Conservation (phyloP, 2,113 vertebrate species). For the Bos indicus region DNA sequence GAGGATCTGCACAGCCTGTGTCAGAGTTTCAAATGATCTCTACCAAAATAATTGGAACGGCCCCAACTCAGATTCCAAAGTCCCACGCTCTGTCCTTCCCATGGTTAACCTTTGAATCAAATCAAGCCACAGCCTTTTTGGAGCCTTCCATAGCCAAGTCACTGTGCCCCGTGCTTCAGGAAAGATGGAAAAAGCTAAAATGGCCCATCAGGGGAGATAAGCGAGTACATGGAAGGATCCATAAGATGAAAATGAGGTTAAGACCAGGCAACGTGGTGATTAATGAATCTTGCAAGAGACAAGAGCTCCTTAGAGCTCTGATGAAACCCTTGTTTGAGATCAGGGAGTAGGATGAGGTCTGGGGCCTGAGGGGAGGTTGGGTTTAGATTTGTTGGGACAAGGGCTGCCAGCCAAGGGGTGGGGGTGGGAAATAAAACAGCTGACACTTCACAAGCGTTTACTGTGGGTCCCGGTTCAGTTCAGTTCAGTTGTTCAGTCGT, state of each 20-base stretch:
- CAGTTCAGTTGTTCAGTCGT: background rate
- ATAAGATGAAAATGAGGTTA: background rate
- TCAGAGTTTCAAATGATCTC: background rate
- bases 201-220: background rate
- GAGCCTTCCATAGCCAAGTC: background rate
- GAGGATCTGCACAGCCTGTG: background rate
- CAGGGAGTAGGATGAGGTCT: background rate
- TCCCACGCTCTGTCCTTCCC: background rate
- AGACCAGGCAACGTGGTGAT: background rate
- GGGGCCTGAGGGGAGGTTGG: background rate
- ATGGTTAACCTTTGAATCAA: background rate
- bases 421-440: background rate
- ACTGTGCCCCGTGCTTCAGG: background rate
- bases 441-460: background rate
- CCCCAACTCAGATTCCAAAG: background rate
- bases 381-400: background rate
- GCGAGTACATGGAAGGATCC: background rate
- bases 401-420: no score
- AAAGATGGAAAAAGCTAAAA: background rate
- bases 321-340: background rate
- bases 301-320: background rate
- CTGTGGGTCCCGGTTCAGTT: background rate
- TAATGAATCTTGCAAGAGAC: background rate
- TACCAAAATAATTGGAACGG: background rate
- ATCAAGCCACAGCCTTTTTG: background rate